A percentile compares a stretch with the other conserved stretches of the same genome.
Evolutionary conservation across 2,797 vertebrate species (phyloP).

Genomic region (Yasuhikotakia modesta): DNA sequence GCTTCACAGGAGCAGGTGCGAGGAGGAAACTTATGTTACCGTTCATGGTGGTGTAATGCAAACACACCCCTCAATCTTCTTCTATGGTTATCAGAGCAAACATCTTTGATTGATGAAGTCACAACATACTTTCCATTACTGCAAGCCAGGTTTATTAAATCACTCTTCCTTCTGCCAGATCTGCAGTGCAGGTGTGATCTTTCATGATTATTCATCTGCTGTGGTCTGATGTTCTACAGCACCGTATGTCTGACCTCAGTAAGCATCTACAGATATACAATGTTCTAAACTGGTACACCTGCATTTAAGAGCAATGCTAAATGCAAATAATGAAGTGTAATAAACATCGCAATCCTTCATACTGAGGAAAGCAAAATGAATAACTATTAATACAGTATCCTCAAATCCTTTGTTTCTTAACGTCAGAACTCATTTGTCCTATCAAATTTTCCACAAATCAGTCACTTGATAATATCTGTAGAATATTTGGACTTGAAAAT

Average conservation of each 20-base stretch:
- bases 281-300: background rate
- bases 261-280: background rate
- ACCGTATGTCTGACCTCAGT: background rate
- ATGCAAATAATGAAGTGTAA: background rate
- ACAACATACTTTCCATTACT: conserved; percentile 18
- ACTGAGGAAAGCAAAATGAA: background rate
- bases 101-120: conserved; percentile 16
- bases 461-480: no score
- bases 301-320: background rate
- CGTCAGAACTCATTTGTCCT: no score
- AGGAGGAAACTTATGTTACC: background rate
- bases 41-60: background rate
- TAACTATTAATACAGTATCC: background rate
- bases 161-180: background rate
- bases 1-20: background rate
- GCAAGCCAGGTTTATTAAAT: conserved; percentile 12
- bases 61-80: background rate
- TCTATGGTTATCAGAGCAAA: background rate
- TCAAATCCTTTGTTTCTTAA: no score
- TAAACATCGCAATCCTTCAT: background rate
- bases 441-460: no score
- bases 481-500: background rate
- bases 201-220: background rate
- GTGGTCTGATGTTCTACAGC: background rate
- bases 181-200: background rate